A percentile compares a stretch with the other conserved stretches of the same genome.
phyloP scores from a whole-genome alignment of 2,113 vertebrate genomes.

The Cygnus buccinator region DNA sequence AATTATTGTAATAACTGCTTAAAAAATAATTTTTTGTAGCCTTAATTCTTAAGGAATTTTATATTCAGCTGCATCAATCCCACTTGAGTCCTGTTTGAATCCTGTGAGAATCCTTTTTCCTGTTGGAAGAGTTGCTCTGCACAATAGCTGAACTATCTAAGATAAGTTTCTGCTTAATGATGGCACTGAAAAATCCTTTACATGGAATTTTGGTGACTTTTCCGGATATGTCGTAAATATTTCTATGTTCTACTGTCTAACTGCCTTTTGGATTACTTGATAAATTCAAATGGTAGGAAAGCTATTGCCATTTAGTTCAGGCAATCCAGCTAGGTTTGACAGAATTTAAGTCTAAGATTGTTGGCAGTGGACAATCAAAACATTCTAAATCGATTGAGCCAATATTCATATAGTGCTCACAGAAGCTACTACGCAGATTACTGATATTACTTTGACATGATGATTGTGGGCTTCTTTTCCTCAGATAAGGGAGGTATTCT shows the following conservation, averaged over 20 bases:
- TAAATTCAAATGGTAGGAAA: neutral
- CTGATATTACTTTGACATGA: neutral
- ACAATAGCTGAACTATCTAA: too few species aligned
- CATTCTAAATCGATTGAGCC: neutral
- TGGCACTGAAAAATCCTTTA: neutral
- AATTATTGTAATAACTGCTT: neutral
- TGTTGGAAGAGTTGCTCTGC: neutral
- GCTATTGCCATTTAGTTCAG: neutral
- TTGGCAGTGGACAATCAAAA: neutral
- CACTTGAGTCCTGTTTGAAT: neutral
- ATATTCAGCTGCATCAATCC: neutral
- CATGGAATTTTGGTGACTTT: neutral
- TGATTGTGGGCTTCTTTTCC: conserved; percentile 28
- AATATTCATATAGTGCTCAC: neutral
- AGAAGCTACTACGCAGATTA: neutral
- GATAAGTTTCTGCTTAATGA: neutral
- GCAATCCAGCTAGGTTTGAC: neutral
- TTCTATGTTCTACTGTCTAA: neutral
- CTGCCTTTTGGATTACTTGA: neutral
- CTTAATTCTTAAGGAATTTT: neutral
- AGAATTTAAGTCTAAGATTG: neutral
- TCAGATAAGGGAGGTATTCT: conserved; percentile 87
- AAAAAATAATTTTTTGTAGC: neutral
- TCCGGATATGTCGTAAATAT: neutral
- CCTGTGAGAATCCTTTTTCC: neutral